These are phyloP conservation scores for Scaptomyza tumidula DNA, from an alignment of 2,888 invertebrate species.

Conservation along the genomic window DNA sequence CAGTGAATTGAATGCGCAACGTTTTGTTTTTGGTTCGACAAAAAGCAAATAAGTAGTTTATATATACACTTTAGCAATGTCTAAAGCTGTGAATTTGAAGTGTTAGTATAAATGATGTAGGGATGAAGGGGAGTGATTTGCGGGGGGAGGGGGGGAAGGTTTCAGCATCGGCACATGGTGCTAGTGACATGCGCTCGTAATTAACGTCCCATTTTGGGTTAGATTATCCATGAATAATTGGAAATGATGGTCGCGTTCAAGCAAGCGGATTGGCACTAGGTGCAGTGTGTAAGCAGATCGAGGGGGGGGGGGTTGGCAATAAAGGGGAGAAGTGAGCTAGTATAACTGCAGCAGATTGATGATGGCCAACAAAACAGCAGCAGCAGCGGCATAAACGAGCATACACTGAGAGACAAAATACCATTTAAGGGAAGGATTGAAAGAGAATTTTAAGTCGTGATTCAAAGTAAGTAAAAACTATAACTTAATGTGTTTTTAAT, in stretches of 20 bases:
- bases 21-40: constrained; percentile 19
- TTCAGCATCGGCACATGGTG: constrained; percentile 37
- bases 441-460: no score
- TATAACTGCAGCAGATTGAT: constrained; percentile 71
- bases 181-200: constrained; percentile 79
- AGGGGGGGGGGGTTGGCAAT: not conserved
- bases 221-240: constrained; percentile 85
- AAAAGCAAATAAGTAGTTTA: constrained; percentile 48
- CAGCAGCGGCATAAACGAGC: constrained; percentile 6
- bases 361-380: constrained; percentile 46
- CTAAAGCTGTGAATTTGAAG: constrained; percentile 4
- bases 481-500: no score
- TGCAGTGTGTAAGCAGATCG: no score
- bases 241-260: constrained; percentile 53
- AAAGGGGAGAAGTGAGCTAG: not conserved
- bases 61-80: constrained; percentile 22
- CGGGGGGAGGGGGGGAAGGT: not conserved
- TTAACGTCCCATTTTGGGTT: constrained; percentile 84
- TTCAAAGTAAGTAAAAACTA: no score
- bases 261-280: not conserved
- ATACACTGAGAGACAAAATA: not conserved
- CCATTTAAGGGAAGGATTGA: not conserved
- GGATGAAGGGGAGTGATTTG: not conserved
- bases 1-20: not conserved
- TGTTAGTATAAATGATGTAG: not conserved